Evolutionary conservation across 2,113 vertebrate genomes (phyloP).

Genomic region (Oreochromis tanganicae): DNA sequence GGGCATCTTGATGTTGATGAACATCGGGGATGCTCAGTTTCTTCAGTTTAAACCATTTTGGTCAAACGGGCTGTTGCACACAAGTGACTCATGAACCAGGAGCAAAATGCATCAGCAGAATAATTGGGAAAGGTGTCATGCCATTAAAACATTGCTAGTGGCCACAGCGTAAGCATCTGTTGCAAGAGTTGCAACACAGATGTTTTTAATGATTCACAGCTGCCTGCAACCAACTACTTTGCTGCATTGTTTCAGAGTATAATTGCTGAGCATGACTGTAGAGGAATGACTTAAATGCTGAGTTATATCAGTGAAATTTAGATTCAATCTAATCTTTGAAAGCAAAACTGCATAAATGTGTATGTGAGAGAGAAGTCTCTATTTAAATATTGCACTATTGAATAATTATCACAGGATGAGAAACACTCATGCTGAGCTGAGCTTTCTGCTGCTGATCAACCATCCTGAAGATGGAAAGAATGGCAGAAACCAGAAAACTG

Average conservation of each 20-base stretch:
- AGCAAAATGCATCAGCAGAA: not conserved
- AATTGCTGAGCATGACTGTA: not conserved
- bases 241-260: not conserved
- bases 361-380: not conserved
- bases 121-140: not conserved
- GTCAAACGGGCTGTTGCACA: not conserved
- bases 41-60: not conserved
- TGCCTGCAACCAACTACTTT: not conserved
- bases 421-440: not conserved
- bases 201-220: not conserved
- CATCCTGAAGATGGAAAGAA: not conserved
- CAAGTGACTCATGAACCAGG: not conserved
- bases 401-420: constrained; percentile 24
- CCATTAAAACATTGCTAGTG: not conserved
- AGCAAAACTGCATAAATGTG: not conserved
- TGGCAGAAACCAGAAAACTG: not conserved
- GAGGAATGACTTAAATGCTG: not conserved
- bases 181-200: not conserved
- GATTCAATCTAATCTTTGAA: not conserved
- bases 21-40: not conserved
- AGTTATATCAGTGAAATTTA: not conserved
- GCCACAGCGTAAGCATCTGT: not conserved
- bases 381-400: constrained; percentile 20
- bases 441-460: constrained; percentile 14
- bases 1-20: not conserved